These are phyloP conservation scores for Aradophagus sp. DNA, from an alignment of 1,140 invertebrate species.

Conservation along the genomic window DNA sequence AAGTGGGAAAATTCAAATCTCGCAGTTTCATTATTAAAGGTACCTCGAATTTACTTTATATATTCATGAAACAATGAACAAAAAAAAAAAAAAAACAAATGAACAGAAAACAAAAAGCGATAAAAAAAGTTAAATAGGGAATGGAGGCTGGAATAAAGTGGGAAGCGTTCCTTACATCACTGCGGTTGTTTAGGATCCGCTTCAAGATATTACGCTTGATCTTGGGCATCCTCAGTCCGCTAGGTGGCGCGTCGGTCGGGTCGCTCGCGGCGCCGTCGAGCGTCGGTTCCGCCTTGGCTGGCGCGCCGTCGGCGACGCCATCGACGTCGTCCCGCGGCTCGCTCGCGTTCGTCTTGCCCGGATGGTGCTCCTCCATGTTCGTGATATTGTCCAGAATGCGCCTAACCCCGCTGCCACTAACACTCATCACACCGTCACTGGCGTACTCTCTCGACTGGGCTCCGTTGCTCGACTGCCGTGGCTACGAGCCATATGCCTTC, in stretches of 20 bases:
- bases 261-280: constrained; percentile 56
- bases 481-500: constrained; percentile 64
- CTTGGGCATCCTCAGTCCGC: constrained; percentile 52
- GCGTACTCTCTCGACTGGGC: constrained; percentile 26
- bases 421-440: constrained; percentile 63
- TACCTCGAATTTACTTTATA: too few species aligned
- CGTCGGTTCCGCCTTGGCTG: constrained; percentile 64
- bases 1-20: too few species aligned
- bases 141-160: too few species aligned
- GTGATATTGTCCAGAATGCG: constrained; percentile 61
- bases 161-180: constrained; percentile 55
- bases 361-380: constrained; percentile 62
- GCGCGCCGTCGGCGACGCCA: constrained; percentile 45
- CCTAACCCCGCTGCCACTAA: constrained; percentile 59
- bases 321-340: constrained; percentile 53
- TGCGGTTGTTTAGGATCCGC: constrained; percentile 38
- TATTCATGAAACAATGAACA: too few species aligned
- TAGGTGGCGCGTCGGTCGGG: constrained; percentile 63
- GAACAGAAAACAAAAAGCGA: too few species aligned
- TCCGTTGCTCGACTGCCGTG: constrained; percentile 40
- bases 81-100: too few species aligned
- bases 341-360: constrained; percentile 39
- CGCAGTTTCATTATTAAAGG: too few species aligned
- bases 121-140: too few species aligned
- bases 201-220: constrained; percentile 40